Evolutionary conservation across 2,797 vertebrate species (phyloP).

Genomic region (Phyllotis vaccarum): DNA sequence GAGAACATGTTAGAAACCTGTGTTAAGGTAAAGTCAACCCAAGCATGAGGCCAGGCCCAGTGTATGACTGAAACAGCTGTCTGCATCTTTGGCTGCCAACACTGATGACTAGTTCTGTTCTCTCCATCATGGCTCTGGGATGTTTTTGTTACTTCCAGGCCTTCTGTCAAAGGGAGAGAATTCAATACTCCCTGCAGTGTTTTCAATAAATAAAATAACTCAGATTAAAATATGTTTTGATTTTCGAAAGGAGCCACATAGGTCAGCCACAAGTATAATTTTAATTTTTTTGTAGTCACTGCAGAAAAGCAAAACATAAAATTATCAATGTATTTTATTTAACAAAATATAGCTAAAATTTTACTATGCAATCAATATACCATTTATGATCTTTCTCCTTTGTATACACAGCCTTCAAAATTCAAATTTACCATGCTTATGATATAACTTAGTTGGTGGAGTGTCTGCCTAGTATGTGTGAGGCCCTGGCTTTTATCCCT

Average conservation of each 20-base stretch:
- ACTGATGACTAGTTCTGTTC: background rate
- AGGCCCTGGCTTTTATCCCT: background rate
- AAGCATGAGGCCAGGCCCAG: conserved; percentile 69
- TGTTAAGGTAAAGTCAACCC: conserved; percentile 2
- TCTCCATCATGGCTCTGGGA: background rate
- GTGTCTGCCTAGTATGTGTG: background rate
- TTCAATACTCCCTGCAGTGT: background rate
- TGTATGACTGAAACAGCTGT: conserved; percentile 48
- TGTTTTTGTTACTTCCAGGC: conserved; percentile 54
- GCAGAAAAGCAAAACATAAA: background rate
- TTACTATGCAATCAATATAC: background rate
- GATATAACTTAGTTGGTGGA: background rate
- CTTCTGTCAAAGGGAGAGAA: conserved; percentile 59
- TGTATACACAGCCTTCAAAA: background rate
- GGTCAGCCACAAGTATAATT: background rate
- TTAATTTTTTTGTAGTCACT: background rate
- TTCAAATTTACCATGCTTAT: background rate
- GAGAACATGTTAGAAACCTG: background rate
- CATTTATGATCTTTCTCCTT: background rate
- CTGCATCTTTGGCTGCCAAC: conserved; percentile 46
- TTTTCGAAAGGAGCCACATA: conserved; percentile 46
- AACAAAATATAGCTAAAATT: background rate
- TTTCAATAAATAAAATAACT: conserved; percentile 70
- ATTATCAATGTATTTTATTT: background rate
- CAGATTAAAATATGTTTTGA: conserved; percentile 62